Evolutionary conservation across 1,140 invertebrate species (phyloP).

Genomic region (Drosophila athabasca): DNA sequence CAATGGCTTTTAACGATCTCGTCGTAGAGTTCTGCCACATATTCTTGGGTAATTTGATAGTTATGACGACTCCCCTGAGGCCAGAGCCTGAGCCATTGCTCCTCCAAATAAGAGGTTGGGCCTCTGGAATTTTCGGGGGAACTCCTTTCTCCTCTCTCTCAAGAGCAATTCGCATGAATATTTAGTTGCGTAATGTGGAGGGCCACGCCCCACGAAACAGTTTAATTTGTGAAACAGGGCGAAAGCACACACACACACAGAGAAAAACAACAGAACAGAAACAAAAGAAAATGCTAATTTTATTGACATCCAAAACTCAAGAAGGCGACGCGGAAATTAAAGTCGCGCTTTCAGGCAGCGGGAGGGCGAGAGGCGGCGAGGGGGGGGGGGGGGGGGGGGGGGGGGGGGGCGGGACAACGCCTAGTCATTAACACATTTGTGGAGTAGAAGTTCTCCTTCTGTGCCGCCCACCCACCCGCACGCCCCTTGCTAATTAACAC

Average conservation of each 20-base stretch:
- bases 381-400: too few species aligned
- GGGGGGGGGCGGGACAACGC: slow-evolving; percentile 8
- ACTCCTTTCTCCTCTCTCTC: too few species aligned
- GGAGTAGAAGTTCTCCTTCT: slow-evolving; percentile 21
- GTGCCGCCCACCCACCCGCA: slow-evolving; percentile 31
- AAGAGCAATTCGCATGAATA: slow-evolving; percentile 67
- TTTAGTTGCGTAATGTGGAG: slow-evolving; percentile 74
- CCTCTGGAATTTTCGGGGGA: slow-evolving; percentile 28
- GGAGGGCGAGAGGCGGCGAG: slow-evolving; percentile 1
- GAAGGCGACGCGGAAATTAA: slow-evolving; percentile 66
- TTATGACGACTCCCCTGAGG: slow-evolving; percentile 40
- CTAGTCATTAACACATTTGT: slow-evolving; percentile 78
- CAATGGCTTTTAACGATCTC: too few species aligned
- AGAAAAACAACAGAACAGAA: slow-evolving; percentile 36
- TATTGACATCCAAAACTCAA: slow-evolving; percentile 71
- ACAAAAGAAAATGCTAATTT: slow-evolving; percentile 77
- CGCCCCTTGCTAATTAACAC: slow-evolving; percentile 73
- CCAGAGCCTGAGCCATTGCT: slow-evolving; percentile 7
- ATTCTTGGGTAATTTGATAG: slow-evolving; percentile 74
- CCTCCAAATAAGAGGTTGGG: slow-evolving; percentile 16
- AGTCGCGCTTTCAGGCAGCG: slow-evolving; percentile 35
- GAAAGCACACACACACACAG: too few species aligned
- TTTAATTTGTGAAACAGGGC: slow-evolving; percentile 63
- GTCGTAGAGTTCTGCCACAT: slow-evolving; percentile 28
- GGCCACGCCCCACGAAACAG: slow-evolving; percentile 37